Conservation (phyloP, 1,140 invertebrate genomes). For the Lanistes nyassanus region DNA sequence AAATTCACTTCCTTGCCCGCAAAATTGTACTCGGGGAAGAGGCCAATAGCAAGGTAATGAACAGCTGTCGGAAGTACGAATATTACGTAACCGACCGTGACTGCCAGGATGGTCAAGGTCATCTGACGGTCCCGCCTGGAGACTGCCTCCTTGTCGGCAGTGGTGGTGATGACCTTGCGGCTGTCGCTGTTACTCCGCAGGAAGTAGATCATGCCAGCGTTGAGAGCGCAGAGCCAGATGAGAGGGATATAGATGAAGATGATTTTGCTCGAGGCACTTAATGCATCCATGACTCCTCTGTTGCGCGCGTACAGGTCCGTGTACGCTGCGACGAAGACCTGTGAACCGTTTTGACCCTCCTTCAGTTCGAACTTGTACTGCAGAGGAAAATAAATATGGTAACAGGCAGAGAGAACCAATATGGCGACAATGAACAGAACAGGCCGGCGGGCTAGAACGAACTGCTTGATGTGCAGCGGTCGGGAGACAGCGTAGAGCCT, state of each 20-base stretch:
- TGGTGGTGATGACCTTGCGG: not conserved
- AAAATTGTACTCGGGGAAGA: not conserved
- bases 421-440: not conserved
- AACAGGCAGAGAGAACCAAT: not conserved
- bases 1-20: not conserved
- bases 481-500: slow-evolving; percentile 2
- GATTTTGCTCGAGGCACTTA: not conserved
- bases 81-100: not conserved
- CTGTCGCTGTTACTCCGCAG: not conserved
- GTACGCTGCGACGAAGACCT: not conserved
- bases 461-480: not conserved
- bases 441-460: not conserved
- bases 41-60: not conserved
- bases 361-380: not conserved
- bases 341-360: not conserved
- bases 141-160: not conserved
- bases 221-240: not conserved
- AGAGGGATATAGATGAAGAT: not conserved
- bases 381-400: not conserved
- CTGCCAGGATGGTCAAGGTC: not conserved
- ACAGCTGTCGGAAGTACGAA: not conserved
- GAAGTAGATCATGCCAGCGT: not conserved
- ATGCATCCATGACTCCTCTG: not conserved
- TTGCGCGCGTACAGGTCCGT: not conserved
- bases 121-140: not conserved